Conservation (phyloP, 2,113 vertebrate species). For the Hippocampus abdominalis region DNA sequence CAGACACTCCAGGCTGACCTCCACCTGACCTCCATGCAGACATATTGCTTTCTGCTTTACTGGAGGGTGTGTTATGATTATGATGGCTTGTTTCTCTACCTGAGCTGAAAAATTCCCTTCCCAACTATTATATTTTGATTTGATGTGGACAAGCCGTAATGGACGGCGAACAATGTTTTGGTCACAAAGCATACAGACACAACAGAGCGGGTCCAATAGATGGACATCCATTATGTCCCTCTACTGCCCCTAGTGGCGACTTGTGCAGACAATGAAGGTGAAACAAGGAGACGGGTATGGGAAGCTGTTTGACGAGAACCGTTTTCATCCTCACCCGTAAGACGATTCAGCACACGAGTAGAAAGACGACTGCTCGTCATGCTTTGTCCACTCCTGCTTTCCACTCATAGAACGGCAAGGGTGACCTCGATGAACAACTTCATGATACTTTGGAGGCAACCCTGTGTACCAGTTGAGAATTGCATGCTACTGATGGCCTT, state of each 20-base stretch:
- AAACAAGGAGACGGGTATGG: constrained; percentile 35
- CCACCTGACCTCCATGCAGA: constrained; percentile 64
- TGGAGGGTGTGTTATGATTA: neutral
- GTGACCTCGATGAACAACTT: too few species aligned
- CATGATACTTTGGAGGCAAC: too few species aligned
- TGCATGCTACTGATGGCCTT: too few species aligned
- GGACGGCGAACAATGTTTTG: neutral
- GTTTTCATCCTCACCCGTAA: too few species aligned
- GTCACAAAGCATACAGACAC: constrained; percentile 8
- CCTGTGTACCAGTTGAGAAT: too few species aligned
- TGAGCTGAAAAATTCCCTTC: neutral
- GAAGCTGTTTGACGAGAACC: constrained; percentile 17
- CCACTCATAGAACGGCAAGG: too few species aligned
- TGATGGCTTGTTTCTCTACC: constrained; percentile 11
- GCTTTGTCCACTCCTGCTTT: too few species aligned
- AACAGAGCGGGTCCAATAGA: neutral
- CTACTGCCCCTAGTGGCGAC: constrained; percentile 48
- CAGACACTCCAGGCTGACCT: constrained; percentile 59
- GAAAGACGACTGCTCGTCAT: too few species aligned
- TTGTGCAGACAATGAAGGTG: constrained; percentile 22
- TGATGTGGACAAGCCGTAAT: neutral
- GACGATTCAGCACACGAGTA: too few species aligned
- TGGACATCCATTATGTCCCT: constrained; percentile 29
- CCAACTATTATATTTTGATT: constrained; percentile 9
- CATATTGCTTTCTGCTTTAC: constrained; percentile 45